Conservation (phyloP, 2,113 vertebrate species). For the Oostethus manadensis region DNA sequence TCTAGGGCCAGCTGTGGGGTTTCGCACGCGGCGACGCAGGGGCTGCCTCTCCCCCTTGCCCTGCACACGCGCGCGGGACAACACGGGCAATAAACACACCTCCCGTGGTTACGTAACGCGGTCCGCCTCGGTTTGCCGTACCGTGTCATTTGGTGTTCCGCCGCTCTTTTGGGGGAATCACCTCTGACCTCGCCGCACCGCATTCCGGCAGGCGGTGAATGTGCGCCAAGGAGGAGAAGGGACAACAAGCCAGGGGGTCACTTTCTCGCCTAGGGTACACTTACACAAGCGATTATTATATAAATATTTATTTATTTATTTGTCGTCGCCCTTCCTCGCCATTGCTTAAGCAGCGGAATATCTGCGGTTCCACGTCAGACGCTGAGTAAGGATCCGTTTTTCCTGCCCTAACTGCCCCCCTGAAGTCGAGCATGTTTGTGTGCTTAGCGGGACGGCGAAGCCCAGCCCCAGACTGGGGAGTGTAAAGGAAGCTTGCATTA, state of each 20-base stretch:
- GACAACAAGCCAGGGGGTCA: constrained; percentile 1
- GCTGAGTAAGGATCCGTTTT: constrained; percentile 39
- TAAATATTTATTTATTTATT: not conserved
- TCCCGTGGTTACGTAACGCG: not conserved
- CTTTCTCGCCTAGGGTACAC: not conserved
- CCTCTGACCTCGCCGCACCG: constrained; percentile 63
- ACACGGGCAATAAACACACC: constrained; percentile 18
- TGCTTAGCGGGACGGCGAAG: constrained; percentile 9
- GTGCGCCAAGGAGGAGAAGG: constrained; percentile 16
- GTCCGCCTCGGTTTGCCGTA: constrained; percentile 6
- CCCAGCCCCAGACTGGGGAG: constrained; percentile 20
- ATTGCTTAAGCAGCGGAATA: not conserved
- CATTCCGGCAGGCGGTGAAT: constrained; percentile 57
- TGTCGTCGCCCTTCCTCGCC: not conserved
- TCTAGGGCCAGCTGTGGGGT: constrained; percentile 66
- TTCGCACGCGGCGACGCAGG: constrained; percentile 69
- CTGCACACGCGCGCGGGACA: constrained; percentile 33
- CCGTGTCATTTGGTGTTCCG: constrained; percentile 20
- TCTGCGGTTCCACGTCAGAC: constrained; percentile 8
- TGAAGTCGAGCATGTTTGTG: constrained; percentile 17
- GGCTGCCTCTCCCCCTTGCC: constrained; percentile 59
- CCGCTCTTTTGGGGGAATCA: constrained; percentile 42
- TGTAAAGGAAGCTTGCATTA: constrained; percentile 37
- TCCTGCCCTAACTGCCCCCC: constrained; percentile 24
- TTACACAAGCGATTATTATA: not conserved